These are phyloP conservation scores for Agrilus planipennis DNA, from an alignment of 1,140 invertebrate species.

Conservation along the genomic window DNA sequence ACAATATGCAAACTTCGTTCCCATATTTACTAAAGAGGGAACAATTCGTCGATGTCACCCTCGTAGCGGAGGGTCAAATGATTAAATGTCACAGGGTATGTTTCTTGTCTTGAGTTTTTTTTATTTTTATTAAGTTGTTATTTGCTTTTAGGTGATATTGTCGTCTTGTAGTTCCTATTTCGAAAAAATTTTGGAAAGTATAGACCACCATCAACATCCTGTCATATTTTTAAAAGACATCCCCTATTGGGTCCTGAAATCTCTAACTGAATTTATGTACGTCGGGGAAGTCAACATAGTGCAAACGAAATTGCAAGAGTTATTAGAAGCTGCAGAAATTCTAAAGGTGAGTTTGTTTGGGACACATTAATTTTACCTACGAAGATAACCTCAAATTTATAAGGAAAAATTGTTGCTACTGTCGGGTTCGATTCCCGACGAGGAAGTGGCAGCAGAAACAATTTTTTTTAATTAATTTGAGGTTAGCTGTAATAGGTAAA, in stretches of 20 bases:
- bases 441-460: no score
- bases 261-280: slow-evolving; percentile 46
- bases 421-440: no score
- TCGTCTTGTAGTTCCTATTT: slow-evolving; percentile 55
- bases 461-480: no score
- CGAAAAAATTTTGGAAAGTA: slow-evolving; percentile 44
- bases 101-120: background rate
- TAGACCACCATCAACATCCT: slow-evolving; percentile 49
- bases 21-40: slow-evolving; percentile 38
- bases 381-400: no score
- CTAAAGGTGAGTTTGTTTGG: slow-evolving; percentile 29
- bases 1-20: slow-evolving; percentile 52
- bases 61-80: slow-evolving; percentile 40
- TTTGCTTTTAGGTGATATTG: slow-evolving; percentile 39
- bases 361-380: background rate
- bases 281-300: slow-evolving; percentile 41
- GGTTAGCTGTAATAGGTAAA: no score
- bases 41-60: slow-evolving; percentile 44
- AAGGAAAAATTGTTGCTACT: no score
- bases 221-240: slow-evolving; percentile 52
- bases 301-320: slow-evolving; percentile 32
- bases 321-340: slow-evolving; percentile 35
- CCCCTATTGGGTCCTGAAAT: slow-evolving; percentile 39
- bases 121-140: no score
- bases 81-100: slow-evolving; percentile 36